Conservation (phyloP, 92 coral and sea anemone genomes). For the Phenganax marumi region DNA sequence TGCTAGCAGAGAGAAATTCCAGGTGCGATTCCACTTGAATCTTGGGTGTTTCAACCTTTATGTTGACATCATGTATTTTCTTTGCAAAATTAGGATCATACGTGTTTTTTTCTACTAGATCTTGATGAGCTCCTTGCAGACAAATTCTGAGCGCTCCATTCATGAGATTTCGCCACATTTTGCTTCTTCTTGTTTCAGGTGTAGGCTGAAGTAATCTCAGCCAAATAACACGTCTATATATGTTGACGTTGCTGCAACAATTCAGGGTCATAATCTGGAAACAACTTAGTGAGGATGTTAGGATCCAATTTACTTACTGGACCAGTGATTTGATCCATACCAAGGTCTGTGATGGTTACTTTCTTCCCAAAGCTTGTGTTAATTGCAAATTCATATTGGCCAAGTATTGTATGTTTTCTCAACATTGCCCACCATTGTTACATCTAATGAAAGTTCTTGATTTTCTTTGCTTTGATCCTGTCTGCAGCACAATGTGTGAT, state of each 20-base stretch:
- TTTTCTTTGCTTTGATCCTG: constrained; percentile 46
- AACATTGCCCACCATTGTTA: constrained; percentile 48
- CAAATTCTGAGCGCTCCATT: constrained; percentile 47
- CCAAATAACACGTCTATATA: constrained; percentile 53
- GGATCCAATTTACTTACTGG: constrained; percentile 51
- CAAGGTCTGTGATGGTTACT: constrained; percentile 43
- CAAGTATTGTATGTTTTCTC: constrained; percentile 37
- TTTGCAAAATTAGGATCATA: constrained; percentile 45
- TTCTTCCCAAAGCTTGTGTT: constrained; percentile 47
- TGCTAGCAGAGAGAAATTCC: no score
- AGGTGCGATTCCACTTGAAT: background rate
- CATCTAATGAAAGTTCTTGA: constrained; percentile 37
- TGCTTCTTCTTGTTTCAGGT: constrained; percentile 62
- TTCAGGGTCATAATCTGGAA: constrained; percentile 57
- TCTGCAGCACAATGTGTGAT: constrained; percentile 44
- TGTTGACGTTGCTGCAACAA: constrained; percentile 42
- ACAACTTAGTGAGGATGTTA: constrained; percentile 32
- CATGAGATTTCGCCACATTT: constrained; percentile 61
- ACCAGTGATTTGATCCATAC: constrained; percentile 58
- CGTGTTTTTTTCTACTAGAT: constrained; percentile 39
- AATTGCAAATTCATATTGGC: constrained; percentile 55
- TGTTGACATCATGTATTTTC: constrained; percentile 43
- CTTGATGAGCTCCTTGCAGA: constrained; percentile 57
- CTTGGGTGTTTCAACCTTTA: background rate
- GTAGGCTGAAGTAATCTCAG: constrained; percentile 56